Evolutionary conservation across 2,113 vertebrate genomes (phyloP).

Genomic region (Coryphaenoides rupestris): DNA sequence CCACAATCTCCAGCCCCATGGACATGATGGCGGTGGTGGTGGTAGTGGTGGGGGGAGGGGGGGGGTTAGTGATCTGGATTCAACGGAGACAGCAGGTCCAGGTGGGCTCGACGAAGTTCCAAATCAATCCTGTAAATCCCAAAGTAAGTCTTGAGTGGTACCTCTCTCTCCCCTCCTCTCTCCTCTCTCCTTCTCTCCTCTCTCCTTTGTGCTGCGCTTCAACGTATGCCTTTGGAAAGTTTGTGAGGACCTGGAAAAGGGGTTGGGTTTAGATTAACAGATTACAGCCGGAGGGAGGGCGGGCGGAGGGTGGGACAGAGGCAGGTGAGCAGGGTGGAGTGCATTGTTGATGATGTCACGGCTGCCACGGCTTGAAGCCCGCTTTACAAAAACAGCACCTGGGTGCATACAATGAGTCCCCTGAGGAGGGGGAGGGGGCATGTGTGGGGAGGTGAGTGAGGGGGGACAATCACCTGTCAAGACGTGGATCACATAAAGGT

Average conservation of each 20-base stretch:
- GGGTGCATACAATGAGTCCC: constrained; percentile 27
- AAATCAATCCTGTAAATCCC: too few species aligned
- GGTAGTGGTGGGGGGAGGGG: too few species aligned
- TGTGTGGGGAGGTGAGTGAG: constrained; percentile 13
- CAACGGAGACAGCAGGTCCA: neutral
- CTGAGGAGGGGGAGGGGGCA: constrained; percentile 25
- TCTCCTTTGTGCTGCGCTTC: neutral
- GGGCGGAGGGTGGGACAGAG: constrained; percentile 10
- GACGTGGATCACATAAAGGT: too few species aligned
- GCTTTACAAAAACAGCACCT: constrained; percentile 35
- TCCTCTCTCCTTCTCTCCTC: neutral
- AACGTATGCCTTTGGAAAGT: neutral
- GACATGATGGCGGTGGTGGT: too few species aligned
- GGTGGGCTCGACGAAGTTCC: too few species aligned
- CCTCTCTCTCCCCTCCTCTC: neutral
- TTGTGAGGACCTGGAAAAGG: constrained; percentile 27
- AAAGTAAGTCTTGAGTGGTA: neutral
- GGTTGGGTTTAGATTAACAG: constrained; percentile 30
- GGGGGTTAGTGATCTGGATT: neutral
- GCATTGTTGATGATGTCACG: constrained; percentile 53
- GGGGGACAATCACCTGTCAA: constrained; percentile 2
- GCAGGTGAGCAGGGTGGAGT: constrained; percentile 46
- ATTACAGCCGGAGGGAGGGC: too few species aligned
- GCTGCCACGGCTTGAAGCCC: neutral
- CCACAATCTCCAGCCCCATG: constrained; percentile 75